phyloP scores from a whole-genome alignment of 2,113 vertebrate species.

The Lophura nycthemera region DNA sequence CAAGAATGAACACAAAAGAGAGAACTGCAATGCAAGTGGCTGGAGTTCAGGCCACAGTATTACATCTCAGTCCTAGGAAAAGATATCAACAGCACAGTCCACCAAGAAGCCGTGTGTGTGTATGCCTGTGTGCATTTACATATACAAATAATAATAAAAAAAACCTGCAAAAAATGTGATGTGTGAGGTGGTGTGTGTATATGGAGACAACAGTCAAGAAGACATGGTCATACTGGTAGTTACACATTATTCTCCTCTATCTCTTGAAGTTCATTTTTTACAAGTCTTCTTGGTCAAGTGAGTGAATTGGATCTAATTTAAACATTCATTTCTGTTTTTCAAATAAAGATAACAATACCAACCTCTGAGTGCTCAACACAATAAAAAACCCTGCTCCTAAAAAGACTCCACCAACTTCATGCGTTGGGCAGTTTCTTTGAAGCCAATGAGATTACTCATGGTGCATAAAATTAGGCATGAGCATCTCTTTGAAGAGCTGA shows the following conservation, averaged over 20 bases:
- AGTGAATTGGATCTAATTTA: background rate
- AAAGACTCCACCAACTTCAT: background rate
- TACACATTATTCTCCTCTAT: background rate
- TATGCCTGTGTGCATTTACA: background rate
- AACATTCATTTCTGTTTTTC: background rate
- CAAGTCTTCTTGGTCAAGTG: background rate
- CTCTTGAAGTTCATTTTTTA: background rate
- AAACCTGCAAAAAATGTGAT: background rate
- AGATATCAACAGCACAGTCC: background rate
- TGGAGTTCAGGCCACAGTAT: background rate
- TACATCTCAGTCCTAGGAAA: rapidly evolving
- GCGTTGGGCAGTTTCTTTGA: background rate
- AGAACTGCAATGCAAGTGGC: background rate
- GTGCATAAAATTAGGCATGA: background rate
- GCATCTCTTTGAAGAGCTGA: background rate
- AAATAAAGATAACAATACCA: background rate
- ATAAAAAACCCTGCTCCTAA: background rate
- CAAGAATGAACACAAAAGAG: background rate
- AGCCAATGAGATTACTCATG: background rate
- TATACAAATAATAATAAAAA: background rate
- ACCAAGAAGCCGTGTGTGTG: background rate
- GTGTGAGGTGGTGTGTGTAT: rapidly evolving
- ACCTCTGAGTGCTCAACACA: background rate
- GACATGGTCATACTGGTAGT: background rate
- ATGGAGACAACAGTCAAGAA: background rate